These are phyloP conservation scores for Otus sunia DNA, from an alignment of 2,113 vertebrate species.

Conservation along the genomic window DNA sequence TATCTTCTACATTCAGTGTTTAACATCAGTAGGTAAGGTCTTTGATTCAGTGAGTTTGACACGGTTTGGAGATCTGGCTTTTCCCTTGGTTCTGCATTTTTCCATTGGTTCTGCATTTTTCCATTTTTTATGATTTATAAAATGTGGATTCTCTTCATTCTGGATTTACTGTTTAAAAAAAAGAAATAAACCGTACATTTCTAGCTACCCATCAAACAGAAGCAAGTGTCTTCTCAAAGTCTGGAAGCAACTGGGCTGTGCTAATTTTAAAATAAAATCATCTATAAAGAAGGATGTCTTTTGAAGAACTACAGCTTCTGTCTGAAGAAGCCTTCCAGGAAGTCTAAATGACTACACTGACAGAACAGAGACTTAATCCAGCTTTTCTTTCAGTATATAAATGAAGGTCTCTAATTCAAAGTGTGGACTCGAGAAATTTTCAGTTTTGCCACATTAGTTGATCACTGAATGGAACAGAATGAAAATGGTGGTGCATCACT, in stretches of 20 bases:
- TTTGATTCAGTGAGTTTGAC: background rate
- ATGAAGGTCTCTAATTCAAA: background rate
- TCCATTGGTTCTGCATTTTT: background rate
- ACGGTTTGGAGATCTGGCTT: background rate
- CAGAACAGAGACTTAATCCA: background rate
- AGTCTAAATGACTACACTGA: background rate
- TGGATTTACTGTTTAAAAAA: background rate
- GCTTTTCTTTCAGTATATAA: background rate
- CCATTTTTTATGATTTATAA: background rate
- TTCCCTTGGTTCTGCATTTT: background rate
- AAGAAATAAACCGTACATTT: background rate
- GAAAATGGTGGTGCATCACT: background rate
- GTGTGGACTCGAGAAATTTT: background rate
- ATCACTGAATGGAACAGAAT: background rate
- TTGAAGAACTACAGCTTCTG: background rate
- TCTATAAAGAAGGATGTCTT: background rate
- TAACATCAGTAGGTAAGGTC: background rate
- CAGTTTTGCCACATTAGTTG: background rate
- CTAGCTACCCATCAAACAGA: background rate
- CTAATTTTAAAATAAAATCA: background rate
- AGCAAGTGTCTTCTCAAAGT: background rate
- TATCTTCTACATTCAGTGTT: background rate
- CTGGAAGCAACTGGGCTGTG: background rate
- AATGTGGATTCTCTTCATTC: background rate
- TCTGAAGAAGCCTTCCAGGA: background rate